phyloP scores from a whole-genome alignment of 2,797 vertebrate genomes.

The Delichon dasypus region DNA sequence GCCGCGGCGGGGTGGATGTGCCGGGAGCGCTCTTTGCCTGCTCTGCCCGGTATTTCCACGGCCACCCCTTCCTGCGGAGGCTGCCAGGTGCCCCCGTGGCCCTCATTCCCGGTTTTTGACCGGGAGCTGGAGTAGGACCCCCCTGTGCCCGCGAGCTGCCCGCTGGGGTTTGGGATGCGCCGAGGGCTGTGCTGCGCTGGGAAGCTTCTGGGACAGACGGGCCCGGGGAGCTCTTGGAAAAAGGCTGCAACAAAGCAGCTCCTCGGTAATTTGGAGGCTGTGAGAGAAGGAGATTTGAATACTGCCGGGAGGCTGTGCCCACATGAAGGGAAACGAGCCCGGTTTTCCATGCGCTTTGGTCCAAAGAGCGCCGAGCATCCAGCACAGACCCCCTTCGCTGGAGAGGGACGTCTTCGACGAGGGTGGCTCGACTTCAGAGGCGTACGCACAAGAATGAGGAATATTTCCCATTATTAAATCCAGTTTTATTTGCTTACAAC shows the following conservation, averaged over 20 bases:
- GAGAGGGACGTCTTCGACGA: background rate
- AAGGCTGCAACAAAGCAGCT: background rate
- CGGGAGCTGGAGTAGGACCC: accelerated
- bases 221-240: background rate
- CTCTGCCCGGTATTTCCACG: accelerated
- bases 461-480: slow-evolving; percentile 58
- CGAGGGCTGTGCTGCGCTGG: accelerated
- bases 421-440: slow-evolving; percentile 55
- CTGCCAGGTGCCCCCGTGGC: accelerated
- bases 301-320: background rate
- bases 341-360: background rate
- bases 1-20: background rate
- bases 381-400: background rate
- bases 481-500: slow-evolving; percentile 44
- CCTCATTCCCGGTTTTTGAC: accelerated
- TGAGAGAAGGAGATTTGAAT: background rate
- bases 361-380: background rate
- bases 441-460: background rate
- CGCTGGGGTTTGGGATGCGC: background rate
- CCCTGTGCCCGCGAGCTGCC: accelerated
- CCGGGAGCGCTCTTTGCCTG: background rate
- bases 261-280: accelerated
- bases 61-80: background rate
- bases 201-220: background rate
- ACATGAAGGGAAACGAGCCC: background rate